These are phyloP conservation scores for Coremacera marginata DNA, from an alignment of 2,888 invertebrate species.

Conservation along the genomic window DNA sequence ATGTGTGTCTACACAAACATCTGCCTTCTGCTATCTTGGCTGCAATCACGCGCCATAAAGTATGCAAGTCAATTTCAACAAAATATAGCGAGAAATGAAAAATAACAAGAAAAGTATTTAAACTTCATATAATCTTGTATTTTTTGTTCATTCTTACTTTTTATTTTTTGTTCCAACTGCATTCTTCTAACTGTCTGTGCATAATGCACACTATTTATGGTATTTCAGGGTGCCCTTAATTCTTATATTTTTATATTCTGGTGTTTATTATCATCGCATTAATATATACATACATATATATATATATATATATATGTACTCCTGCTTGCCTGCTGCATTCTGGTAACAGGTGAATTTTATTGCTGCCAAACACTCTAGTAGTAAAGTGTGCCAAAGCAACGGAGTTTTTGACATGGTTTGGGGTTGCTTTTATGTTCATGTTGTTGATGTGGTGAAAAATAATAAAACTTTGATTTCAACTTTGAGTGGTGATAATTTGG, in stretches of 20 bases:
- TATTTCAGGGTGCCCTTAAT: not conserved
- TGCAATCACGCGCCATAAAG: conserved; percentile 14
- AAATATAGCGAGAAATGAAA: not conserved
- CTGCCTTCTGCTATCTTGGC: not conserved
- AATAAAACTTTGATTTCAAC: not conserved
- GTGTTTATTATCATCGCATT: not conserved
- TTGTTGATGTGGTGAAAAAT: not conserved
- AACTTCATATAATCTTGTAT: not conserved
- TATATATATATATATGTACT: too few species aligned
- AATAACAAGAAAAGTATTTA: not conserved
- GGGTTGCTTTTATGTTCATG: not conserved
- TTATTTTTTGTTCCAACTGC: not conserved
- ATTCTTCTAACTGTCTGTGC: not conserved
- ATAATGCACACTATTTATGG: conserved; percentile 9
- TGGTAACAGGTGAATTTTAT: conserved; percentile 26
- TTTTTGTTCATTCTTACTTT: not conserved
- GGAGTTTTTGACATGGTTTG: too few species aligned
- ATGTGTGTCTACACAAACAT: not conserved
- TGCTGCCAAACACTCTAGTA: not conserved
- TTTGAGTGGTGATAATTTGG: conserved; percentile 6
- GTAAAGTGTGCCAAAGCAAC: not conserved
- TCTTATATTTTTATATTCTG: not conserved
- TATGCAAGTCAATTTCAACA: conserved; percentile 20
- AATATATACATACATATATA: too few species aligned
- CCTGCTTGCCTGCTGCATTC: not conserved